Conservation (phyloP, 2,113 vertebrate species). For the Elgaria multicarinata region DNA sequence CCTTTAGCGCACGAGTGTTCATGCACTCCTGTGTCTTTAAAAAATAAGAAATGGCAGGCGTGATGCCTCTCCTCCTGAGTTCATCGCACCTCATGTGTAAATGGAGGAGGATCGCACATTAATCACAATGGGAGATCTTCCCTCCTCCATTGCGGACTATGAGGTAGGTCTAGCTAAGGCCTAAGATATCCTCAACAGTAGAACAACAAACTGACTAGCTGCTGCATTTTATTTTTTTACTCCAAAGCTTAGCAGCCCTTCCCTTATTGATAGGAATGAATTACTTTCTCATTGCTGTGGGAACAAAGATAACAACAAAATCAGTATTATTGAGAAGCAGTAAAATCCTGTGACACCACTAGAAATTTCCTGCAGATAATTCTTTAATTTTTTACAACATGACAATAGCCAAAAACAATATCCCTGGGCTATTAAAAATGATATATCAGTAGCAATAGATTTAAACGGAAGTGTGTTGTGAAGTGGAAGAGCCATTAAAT, state of each 20-base stretch:
- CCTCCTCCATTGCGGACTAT: too few relatives aligned
- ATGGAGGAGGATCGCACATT: too few relatives aligned
- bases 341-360: not conserved
- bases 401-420: not conserved
- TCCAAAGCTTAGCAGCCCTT: not conserved
- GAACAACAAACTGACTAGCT: not conserved
- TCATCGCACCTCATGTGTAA: too few relatives aligned
- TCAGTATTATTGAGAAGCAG: not conserved
- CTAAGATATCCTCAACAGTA: not conserved
- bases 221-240: not conserved
- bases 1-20: too few relatives aligned
- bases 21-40: too few relatives aligned
- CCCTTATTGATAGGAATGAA: conserved; percentile 12
- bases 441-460: not conserved
- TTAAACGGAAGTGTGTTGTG: not conserved
- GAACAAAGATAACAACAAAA: not conserved
- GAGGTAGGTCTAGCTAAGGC: too few relatives aligned
- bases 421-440: not conserved
- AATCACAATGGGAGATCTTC: too few relatives aligned
- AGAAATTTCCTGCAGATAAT: not conserved
- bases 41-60: too few relatives aligned
- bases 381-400: not conserved
- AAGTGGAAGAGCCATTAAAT: not conserved
- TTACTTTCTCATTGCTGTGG: accelerated
- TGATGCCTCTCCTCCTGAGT: too few relatives aligned